Conservation (phyloP, 2,888 invertebrate genomes). For the Siphonodentalium dalli region DNA sequence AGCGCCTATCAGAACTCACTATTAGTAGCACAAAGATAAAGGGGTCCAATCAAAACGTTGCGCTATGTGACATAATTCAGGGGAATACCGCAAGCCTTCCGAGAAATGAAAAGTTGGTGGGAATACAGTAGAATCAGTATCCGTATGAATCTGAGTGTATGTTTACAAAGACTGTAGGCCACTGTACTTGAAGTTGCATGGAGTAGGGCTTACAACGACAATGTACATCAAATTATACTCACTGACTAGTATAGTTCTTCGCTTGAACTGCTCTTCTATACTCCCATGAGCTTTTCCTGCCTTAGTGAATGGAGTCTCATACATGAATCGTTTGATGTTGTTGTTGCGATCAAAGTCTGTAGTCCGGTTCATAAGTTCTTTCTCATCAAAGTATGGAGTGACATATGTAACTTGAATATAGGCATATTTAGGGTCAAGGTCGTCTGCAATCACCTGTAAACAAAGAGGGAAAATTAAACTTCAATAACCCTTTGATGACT, state of each 20-base stretch:
- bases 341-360: constrained; percentile 91
- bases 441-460: constrained; percentile 73
- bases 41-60: too few relatives aligned
- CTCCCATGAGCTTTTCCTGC: constrained; percentile 76
- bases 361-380: constrained; percentile 75
- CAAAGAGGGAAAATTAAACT: background rate
- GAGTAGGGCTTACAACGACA: too few relatives aligned
- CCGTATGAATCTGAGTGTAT: too few relatives aligned
- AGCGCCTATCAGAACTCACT: too few relatives aligned
- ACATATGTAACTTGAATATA: constrained; percentile 96
- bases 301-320: constrained; percentile 91
- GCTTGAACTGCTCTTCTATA: constrained; percentile 85
- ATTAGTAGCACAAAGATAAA: too few relatives aligned
- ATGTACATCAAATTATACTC: constrained; percentile 61
- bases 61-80: too few relatives aligned
- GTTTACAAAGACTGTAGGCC: too few relatives aligned
- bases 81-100: too few relatives aligned
- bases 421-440: constrained; percentile 83
- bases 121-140: too few relatives aligned
- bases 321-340: constrained; percentile 87
- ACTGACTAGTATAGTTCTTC: constrained; percentile 90
- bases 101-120: too few relatives aligned
- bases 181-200: too few relatives aligned
- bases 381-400: constrained; percentile 80
- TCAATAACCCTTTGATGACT: too few relatives aligned